A percentile compares a stretch with the other conserved stretches of the same genome.
Evolutionary conservation across 2,113 vertebrate genomes (phyloP).

Genomic region (Heptranchias perlo): DNA sequence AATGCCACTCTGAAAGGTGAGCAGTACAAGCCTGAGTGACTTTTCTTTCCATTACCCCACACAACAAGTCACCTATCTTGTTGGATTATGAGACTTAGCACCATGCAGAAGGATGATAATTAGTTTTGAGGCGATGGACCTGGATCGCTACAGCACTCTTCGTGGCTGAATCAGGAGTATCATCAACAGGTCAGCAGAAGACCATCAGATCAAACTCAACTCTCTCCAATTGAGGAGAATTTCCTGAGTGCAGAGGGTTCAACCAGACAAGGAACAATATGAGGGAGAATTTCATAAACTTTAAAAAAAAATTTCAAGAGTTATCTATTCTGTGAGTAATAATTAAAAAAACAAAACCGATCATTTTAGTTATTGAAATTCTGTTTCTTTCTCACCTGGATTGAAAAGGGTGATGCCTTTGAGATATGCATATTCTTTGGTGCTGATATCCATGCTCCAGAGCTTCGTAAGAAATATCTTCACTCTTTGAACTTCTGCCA

Average conservation of each 20-base stretch:
- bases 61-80: not conserved
- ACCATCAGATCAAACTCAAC: not conserved
- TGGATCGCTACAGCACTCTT: not conserved
- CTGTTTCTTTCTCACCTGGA: constrained; percentile 45
- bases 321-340: not conserved
- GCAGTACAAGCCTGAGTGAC: not conserved
- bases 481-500: constrained; percentile 46
- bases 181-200: not conserved
- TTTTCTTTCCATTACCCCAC: not conserved
- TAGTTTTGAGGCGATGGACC: not conserved
- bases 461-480: constrained; percentile 47
- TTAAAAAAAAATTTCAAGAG: not conserved
- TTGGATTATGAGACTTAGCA: not conserved
- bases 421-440: constrained; percentile 52
- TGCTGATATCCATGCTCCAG: constrained; percentile 46
- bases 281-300: not conserved
- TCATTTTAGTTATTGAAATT: not conserved
- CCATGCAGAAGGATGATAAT: not conserved
- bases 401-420: constrained; percentile 53
- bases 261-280: not conserved
- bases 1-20: not conserved
- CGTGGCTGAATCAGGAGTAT: not conserved
- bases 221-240: not conserved
- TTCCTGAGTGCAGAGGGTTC: not conserved
- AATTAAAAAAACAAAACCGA: constrained; percentile 18